A percentile compares a stretch with the other conserved stretches of the same genome.
Conservation (phyloP, 2,888 invertebrate species). For the Phyllotreta cruciferae region DNA sequence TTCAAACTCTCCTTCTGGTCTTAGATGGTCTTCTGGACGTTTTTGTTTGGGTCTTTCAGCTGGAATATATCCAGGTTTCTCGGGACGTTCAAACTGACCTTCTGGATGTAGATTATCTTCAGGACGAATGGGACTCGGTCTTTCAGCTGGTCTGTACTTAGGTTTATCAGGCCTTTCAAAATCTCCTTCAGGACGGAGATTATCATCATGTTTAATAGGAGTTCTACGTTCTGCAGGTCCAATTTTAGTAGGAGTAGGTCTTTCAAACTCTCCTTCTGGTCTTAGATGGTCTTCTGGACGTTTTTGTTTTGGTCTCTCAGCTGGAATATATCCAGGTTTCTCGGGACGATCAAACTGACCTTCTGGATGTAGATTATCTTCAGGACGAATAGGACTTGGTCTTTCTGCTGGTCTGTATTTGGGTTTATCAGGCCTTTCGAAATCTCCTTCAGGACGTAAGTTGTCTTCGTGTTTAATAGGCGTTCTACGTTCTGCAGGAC, state of each 20-base stretch:
- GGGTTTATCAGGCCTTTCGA: constrained; percentile 60
- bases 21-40: constrained; percentile 60
- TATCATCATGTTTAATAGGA: constrained; percentile 60
- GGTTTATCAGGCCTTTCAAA: constrained; percentile 52
- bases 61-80: constrained; percentile 45
- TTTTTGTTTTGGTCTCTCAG: constrained; percentile 43
- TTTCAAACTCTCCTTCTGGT: constrained; percentile 65
- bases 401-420: constrained; percentile 56
- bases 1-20: constrained; percentile 62
- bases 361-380: constrained; percentile 64
- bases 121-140: constrained; percentile 60
- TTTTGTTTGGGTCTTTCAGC: constrained; percentile 57
- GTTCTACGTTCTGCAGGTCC: constrained; percentile 56
- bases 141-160: constrained; percentile 51
- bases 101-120: constrained; percentile 68
- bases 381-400: constrained; percentile 60
- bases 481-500: constrained; percentile 57
- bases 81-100: constrained; percentile 61
- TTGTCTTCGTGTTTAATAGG: constrained; percentile 68
- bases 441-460: constrained; percentile 63
- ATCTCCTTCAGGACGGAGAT: constrained; percentile 62
- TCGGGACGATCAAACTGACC: constrained; percentile 63
- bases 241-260: constrained; percentile 56
- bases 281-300: constrained; percentile 56
- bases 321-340: too few species aligned